Conservation (phyloP, 2,888 invertebrate genomes). For the Oscheius onirici region DNA sequence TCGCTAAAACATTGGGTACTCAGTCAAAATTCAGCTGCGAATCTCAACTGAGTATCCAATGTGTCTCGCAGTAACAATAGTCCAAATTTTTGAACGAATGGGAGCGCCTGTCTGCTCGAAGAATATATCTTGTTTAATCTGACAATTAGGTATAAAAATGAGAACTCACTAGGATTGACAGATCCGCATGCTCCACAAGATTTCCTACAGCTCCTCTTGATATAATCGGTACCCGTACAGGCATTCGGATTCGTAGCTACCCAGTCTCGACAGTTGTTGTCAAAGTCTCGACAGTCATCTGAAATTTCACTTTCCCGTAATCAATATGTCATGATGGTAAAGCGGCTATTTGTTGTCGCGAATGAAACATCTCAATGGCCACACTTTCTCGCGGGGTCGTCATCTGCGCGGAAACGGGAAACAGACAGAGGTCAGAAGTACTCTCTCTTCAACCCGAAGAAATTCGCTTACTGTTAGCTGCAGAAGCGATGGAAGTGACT, state of each 20-base stretch:
- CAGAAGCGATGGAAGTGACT: background rate
- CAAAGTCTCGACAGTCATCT: conserved; percentile 51
- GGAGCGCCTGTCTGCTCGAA: too few species aligned
- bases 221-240: conserved; percentile 65
- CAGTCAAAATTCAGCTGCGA: too few species aligned
- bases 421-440: conserved; percentile 9
- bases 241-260: conserved; percentile 55
- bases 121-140: too few species aligned
- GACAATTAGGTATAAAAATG: too few species aligned
- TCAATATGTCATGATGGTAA: background rate
- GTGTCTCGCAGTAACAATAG: too few species aligned
- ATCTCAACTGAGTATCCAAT: too few species aligned
- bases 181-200: conserved; percentile 63
- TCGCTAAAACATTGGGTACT: too few species aligned
- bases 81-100: too few species aligned
- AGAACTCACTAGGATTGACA: conserved; percentile 56
- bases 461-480: conserved; percentile 14
- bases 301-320: conserved; percentile 8
- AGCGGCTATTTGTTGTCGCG: conserved; percentile 2
- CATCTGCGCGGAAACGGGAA: background rate
- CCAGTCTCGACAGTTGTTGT: conserved; percentile 68
- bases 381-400: too few species aligned
- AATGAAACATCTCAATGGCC: background rate
- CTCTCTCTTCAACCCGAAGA: background rate
- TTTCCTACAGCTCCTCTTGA: conserved; percentile 56